Evolutionary conservation across 2,888 invertebrate species (phyloP), one percentile per base, ranked within the genome.

Genomic region (Volucella bombylans): DNA sequence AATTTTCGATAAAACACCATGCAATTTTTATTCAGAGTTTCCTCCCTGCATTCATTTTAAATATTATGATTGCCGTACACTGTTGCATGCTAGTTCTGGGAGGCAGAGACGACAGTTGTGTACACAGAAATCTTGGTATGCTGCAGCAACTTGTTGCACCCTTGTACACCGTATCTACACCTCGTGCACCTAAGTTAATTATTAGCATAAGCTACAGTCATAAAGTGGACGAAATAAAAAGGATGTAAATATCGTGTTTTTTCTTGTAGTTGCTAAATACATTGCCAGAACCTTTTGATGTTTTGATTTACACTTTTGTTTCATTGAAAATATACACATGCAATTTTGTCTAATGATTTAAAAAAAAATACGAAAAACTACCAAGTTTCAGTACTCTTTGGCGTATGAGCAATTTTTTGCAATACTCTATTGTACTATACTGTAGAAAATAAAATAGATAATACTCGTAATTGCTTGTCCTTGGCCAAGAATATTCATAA

Each of bases 131-230:
- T 59, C 54, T 52, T 55, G 47, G 23, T 54, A 52, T 45, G 49
- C 23, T 67, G 43, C 14, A 59, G 50, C 65, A 57, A 82, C 82
- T 78, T 82, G 82, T 82, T 82, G 78, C 82, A 50, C 49, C 8
- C n/a, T 18, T 41, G 50, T 39, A 18, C 45, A 11, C 23, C 61
- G 2, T 23, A 18, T 2, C 2, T 47, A 45, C 47, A 39, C n/a
- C 55, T 55, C 54, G 43, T 78, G 64, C 52, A 68, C 78, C 64
- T 78, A 72, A 78, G 69, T 82, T 79, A 78, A 82, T 82, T 82
- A 82, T 82, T 73, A 68, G 73, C 82, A 82, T 78, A 73, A 55
- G 72, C 14, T 47, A 15, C 14, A 52, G 64, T 45, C 41, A 52
- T n/a, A 23, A 50, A 64, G 57, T 57, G 62, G 50, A 49, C 31